Conservation (phyloP, 2,113 vertebrate species). For the Podarcis muralis region DNA sequence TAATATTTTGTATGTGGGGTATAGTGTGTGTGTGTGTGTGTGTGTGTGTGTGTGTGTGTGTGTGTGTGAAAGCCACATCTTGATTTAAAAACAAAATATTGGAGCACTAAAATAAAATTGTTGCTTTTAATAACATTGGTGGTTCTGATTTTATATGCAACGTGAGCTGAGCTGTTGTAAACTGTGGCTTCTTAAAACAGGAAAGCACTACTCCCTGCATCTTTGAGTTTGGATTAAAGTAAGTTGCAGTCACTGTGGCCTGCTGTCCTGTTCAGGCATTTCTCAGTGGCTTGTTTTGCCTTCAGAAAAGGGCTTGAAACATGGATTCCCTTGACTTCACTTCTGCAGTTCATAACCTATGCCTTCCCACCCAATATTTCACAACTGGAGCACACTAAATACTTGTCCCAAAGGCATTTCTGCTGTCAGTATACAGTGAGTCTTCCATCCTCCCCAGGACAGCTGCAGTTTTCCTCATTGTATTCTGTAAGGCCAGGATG, state of each 20-base stretch:
- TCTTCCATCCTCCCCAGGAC: slow-evolving; percentile 5
- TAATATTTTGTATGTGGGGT: neutral
- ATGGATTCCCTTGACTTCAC: slow-evolving; percentile 21
- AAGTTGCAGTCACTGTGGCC: slow-evolving; percentile 23
- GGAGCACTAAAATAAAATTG: neutral
- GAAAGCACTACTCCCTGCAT: neutral
- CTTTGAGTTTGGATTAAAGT: neutral
- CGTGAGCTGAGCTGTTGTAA: neutral
- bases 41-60: too few relatives aligned
- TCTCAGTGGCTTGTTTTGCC: slow-evolving; percentile 46
- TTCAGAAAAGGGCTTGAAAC: slow-evolving; percentile 13
- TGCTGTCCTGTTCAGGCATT: neutral
- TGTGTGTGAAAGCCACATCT: neutral
- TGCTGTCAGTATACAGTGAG: neutral
- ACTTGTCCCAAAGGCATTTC: slow-evolving; percentile 27
- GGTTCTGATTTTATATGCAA: rapidly evolving
- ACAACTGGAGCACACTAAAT: slow-evolving; percentile 61
- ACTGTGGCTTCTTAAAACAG: rapidly evolving
- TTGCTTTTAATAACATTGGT: neutral
- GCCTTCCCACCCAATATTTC: slow-evolving; percentile 42
- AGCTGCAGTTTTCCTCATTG: neutral
- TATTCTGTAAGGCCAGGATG: neutral
- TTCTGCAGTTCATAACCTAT: slow-evolving; percentile 40
- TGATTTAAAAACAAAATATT: neutral
- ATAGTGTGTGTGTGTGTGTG: too few relatives aligned